These are phyloP conservation scores for Lasius fuliginosus DNA, from an alignment of 2,888 invertebrate genomes.

Conservation along the genomic window DNA sequence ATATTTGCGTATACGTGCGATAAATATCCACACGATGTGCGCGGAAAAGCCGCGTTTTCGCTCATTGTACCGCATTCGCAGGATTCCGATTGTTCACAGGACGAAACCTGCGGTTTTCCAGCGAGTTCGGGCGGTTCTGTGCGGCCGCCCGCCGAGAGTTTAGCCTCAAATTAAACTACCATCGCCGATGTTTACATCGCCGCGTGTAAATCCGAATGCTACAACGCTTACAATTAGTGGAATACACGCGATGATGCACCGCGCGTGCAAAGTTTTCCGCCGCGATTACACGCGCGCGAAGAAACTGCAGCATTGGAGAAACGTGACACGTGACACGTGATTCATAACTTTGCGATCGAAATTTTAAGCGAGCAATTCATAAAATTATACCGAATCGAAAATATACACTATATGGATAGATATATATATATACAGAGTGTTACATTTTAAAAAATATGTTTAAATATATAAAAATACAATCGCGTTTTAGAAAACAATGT, in stretches of 20 bases:
- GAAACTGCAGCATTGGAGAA: not conserved
- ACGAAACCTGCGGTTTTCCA: slow-evolving; percentile 71
- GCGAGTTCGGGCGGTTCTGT: slow-evolving; percentile 63
- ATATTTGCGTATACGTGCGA: not conserved
- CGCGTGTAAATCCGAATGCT: slow-evolving; percentile 64
- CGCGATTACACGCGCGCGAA: slow-evolving; percentile 42
- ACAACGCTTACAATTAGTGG: not conserved
- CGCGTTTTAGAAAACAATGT: too few relatives aligned
- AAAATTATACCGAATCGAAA: not conserved
- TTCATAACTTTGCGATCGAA: not conserved
- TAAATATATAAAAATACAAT: too few relatives aligned
- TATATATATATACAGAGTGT: too few relatives aligned
- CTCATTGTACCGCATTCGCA: not conserved
- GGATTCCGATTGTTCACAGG: slow-evolving; percentile 64
- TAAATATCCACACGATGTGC: not conserved
- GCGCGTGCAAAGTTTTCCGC: slow-evolving; percentile 53
- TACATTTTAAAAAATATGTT: too few relatives aligned
- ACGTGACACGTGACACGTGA: not conserved
- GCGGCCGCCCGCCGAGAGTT: slow-evolving; percentile 65
- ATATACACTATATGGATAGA: not conserved
- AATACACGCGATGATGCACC: slow-evolving; percentile 36
- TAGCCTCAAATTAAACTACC: slow-evolving; percentile 78
- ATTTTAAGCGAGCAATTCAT: not conserved
- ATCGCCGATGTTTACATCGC: slow-evolving; percentile 64
- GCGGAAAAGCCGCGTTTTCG: slow-evolving; percentile 9